Evolutionary conservation across 2,888 invertebrate genomes (phyloP), one percentile per base, ranked within the genome.

Genomic region (Leptodirus hochenwartii): DNA sequence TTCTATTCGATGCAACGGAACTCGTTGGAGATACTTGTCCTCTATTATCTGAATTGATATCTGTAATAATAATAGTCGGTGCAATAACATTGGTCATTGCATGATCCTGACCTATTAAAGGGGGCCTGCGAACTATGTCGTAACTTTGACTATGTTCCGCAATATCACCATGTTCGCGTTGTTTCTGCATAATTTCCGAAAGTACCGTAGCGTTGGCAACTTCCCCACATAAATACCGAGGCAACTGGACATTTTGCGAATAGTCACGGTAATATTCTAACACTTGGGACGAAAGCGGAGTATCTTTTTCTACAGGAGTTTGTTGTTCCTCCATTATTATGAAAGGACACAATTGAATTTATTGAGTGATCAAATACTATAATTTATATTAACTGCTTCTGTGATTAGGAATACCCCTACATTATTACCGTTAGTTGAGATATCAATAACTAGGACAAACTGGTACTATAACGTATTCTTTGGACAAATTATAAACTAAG

Each of bases 211-310:
- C 13, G 14, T 5, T 27, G 10, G 14, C 20, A 20, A 4, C 23
- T n/a, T 29, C 27, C n/a, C 53, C 53, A 29, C 47, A 66, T 51
- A 77, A 70, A 48, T 69, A 77, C 42, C 72, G 72, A 33, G 71
- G 67, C 40, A 77, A 58, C 46, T 74, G 67, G 17, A 68, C 54
- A 43, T 66, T 69, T 39, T 66, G 64, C 2, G 74, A 70, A 53
- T 69, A 74, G 45, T 69, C 69, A 43, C 66, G 61, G 46, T 70
- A 77, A 49, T 77, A 77, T 44, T 76, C 70, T 41, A 73, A 37
- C n/a, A 50, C 47, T 33, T 47, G 44, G 26, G 46, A 44, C n/a
- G 50, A 41, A 9, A 45, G 29, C 12, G 44, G 26, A 28, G 41
- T 39, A 5, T 40, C 40, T 22, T 45, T 41, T 16, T 23, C 22